These are phyloP conservation scores for Nothoprocta perdicaria DNA, from an alignment of 2,113 vertebrate genomes.

Conservation along the genomic window DNA sequence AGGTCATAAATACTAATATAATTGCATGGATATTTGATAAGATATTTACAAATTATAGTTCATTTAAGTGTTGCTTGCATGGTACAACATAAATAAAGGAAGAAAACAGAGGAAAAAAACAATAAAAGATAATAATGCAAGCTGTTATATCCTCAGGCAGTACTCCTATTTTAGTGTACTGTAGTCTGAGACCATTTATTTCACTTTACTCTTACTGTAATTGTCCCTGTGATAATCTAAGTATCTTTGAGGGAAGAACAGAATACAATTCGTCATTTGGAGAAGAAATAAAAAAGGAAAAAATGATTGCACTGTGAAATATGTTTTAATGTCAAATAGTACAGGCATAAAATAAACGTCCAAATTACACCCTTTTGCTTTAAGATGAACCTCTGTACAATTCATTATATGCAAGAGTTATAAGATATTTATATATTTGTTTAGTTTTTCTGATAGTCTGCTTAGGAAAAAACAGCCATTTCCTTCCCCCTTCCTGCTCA, in stretches of 20 bases:
- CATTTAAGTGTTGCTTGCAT: neutral
- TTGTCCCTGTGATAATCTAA: neutral
- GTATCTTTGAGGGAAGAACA: neutral
- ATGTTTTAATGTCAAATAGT: neutral
- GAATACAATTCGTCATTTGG: neutral
- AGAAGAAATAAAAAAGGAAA: neutral
- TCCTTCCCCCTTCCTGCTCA: neutral
- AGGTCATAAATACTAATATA: neutral
- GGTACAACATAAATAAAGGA: neutral
- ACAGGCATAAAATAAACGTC: rapidly evolving
- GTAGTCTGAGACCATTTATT: neutral
- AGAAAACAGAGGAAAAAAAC: neutral
- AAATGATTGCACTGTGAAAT: neutral
- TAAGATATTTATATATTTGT: neutral
- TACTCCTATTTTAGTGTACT: neutral
- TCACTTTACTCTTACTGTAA: neutral
- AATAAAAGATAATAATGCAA: neutral
- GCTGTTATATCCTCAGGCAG: neutral
- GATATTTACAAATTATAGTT: neutral
- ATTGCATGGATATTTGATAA: neutral
- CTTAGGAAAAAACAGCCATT: neutral
- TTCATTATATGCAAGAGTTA: neutral
- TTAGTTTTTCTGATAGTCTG: neutral
- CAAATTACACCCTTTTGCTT: neutral
- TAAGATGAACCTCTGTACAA: neutral